Conservation (phyloP, 2,888 invertebrate species). For the Sesia bembeciformis region DNA sequence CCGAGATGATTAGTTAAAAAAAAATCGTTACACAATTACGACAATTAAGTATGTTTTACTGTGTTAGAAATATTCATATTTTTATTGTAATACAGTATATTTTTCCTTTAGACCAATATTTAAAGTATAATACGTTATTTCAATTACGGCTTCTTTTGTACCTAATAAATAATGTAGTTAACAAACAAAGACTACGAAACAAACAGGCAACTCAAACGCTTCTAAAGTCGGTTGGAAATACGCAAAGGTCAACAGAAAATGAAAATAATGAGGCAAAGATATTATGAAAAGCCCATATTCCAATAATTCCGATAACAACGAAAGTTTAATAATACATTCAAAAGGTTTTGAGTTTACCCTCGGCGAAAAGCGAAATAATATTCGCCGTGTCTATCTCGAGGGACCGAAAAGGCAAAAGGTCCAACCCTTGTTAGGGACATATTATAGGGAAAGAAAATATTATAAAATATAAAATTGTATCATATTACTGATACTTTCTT, state of each 20-base stretch:
- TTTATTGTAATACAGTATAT: too few relatives aligned
- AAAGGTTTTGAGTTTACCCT: conserved; percentile 41
- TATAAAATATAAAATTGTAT: conserved; percentile 33
- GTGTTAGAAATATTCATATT: too few relatives aligned
- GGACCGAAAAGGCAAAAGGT: conserved; percentile 55
- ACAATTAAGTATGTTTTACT: too few relatives aligned
- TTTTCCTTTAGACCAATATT: too few relatives aligned
- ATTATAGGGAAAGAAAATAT: conserved; percentile 35
- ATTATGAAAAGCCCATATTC: conserved; percentile 31
- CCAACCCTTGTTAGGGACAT: conserved; percentile 46
- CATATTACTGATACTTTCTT: conserved; percentile 10
- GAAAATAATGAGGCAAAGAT: conserved; percentile 1
- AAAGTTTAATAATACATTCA: conserved; percentile 58
- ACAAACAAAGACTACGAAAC: not conserved
- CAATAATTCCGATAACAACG: conserved; percentile 50
- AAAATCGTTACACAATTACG: too few relatives aligned
- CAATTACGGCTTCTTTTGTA: too few relatives aligned
- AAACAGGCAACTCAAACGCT: not conserved
- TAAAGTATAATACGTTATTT: too few relatives aligned
- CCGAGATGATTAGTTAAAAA: too few relatives aligned
- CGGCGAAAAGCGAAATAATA: conserved; percentile 48
- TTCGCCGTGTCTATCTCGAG: conserved; percentile 41
- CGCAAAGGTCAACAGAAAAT: not conserved
- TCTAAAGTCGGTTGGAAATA: not conserved
- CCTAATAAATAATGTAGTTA: not conserved